Base-by-base conservation (phyloP, 1,140 invertebrate species). In the Telenomus remus region DNA sequence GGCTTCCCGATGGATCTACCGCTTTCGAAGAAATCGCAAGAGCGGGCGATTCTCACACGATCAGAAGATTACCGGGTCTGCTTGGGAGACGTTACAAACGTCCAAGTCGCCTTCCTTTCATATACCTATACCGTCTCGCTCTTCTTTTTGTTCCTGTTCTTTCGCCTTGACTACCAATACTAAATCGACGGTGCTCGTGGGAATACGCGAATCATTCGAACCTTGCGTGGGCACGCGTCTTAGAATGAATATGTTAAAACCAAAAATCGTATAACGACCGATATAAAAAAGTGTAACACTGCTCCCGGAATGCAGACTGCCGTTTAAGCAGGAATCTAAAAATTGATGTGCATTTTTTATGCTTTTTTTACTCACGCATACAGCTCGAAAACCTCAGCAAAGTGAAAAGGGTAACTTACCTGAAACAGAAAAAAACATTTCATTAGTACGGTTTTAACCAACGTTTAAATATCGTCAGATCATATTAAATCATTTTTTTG, bases 1-100 rank as follows among this genome's bases (percentile, higher is more conserved):
- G 78, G 75, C 78, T 79, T n/a, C n/a, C n/a, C n/a, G n/a, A n/a
- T n/a, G n/a, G n/a, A n/a, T n/a, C n/a, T n/a, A n/a, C 33, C 68
- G 56, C 56, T 70, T 78, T 78, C 71, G 76, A n/a, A 75, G 61
- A 74, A 78, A 59, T 68, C 57, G 70, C 70, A 39, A 57, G 68
- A 72, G 47, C 65, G n/a, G n/a, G n/a, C n/a, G n/a, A n/a, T n/a
- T n/a, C 76, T 78, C 76, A 68, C 76, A 74, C 57, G 71, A 78
- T 77, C 74, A 57, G 63, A 50, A 79, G 78, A 77, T 77, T 79
- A 75, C 73, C 64, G 73, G 55, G 57, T 43, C 48, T 33, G 56
- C 7, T 46, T 14, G 60, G 27, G 34, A 61, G 43, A 59, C 43
- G 49, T 16, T 46, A 46, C 51, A n/a, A n/a, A n/a, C n/a, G n/a